Conservation (phyloP, 2,113 vertebrate genomes). For the Trogon melanurus region DNA sequence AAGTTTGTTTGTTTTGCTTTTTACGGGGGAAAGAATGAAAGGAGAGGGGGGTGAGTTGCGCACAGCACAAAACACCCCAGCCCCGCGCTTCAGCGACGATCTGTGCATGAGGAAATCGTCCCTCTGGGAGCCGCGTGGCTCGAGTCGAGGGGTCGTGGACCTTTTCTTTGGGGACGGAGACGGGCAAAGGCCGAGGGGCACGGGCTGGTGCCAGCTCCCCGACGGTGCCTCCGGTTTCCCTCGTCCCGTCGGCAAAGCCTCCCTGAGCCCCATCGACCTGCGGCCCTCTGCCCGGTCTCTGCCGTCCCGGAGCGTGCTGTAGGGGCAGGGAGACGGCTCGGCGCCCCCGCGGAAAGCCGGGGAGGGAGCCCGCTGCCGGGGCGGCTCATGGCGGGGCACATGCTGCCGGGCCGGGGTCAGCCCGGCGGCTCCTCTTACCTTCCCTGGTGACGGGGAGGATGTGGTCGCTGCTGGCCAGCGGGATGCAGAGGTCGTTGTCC, state of each 20-base stretch:
- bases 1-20: neutral
- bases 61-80: neutral
- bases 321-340: neutral
- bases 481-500: slow-evolving; percentile 96
- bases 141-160: neutral
- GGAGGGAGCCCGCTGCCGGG: neutral
- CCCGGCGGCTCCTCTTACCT: slow-evolving; percentile 73
- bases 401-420: neutral
- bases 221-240: neutral
- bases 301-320: neutral
- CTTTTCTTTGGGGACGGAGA: neutral
- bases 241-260: neutral
- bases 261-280: neutral
- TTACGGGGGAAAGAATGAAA: neutral
- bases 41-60: rapidly evolving
- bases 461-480: slow-evolving; percentile 85
- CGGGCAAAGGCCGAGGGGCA: neutral
- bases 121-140: neutral
- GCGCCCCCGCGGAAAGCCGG: neutral
- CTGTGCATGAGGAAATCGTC: neutral
- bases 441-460: slow-evolving; percentile 84
- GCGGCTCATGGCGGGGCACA: neutral
- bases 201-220: neutral
- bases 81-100: neutral
- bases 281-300: neutral